Percentiles rank a stretch among this genome's conserved stretches.
These are phyloP conservation scores for Eulithis prunata DNA, from an alignment of 2,888 invertebrate genomes.

Conservation along the genomic window DNA sequence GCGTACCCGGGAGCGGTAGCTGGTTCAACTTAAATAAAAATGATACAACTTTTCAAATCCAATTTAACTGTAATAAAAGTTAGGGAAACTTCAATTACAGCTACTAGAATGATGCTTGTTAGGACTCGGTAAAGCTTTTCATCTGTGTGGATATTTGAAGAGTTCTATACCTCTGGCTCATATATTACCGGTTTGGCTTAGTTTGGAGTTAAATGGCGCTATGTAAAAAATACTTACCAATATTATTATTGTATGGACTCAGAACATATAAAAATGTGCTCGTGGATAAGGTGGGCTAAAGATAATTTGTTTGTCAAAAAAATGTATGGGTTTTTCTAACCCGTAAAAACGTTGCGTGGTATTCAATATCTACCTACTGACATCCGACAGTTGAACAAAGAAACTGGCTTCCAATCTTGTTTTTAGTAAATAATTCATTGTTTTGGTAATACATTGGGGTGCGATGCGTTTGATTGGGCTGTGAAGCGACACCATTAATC, in stretches of 20 bases:
- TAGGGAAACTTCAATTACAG: constrained; percentile 33
- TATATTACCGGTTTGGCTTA: too few relatives aligned
- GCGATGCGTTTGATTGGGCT: background rate
- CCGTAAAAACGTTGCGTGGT: too few relatives aligned
- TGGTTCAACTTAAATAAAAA: constrained; percentile 34
- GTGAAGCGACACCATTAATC: constrained; percentile 28
- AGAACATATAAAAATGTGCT: too few relatives aligned
- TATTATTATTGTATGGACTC: too few relatives aligned
- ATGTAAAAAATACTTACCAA: too few relatives aligned
- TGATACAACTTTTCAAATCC: constrained; percentile 36
- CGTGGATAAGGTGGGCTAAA: too few relatives aligned
- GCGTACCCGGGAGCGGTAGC: constrained; percentile 18
- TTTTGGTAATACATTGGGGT: background rate
- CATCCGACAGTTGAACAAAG: too few relatives aligned
- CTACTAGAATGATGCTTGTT: constrained; percentile 28
- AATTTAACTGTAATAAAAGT: constrained; percentile 38
- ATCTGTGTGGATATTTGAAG: constrained; percentile 13
- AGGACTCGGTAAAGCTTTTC: constrained; percentile 10
- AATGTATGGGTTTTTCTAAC: too few relatives aligned
- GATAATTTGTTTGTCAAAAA: too few relatives aligned
- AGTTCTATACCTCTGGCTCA: background rate
- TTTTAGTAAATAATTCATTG: background rate
- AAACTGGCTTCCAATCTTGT: too few relatives aligned
- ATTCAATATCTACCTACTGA: too few relatives aligned
- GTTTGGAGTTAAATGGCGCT: too few relatives aligned